Evolutionary conservation across 2,888 invertebrate species (phyloP).

Genomic region (Alentia gelatinosa): DNA sequence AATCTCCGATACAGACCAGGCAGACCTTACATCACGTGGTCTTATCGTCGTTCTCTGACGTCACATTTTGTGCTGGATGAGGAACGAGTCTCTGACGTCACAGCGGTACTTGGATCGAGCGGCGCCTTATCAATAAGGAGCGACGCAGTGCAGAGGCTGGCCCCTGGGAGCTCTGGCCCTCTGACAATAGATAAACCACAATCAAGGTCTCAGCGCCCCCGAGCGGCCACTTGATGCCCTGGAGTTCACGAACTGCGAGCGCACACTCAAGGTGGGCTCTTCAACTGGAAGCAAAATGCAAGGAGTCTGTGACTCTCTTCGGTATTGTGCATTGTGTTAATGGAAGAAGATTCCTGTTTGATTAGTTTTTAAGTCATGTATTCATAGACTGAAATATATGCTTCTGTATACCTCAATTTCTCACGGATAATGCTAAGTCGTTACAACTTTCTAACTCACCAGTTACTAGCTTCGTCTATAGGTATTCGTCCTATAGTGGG

Average conservation of each 20-base stretch:
- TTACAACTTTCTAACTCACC: no score
- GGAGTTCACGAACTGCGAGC: neutral
- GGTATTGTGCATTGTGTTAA: no score
- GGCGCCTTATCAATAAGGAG: neutral
- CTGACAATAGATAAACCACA: conserved; percentile 4
- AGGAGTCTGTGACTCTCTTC: no score
- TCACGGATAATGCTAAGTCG: no score
- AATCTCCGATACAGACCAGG: neutral
- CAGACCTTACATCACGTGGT: neutral
- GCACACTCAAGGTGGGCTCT: neutral
- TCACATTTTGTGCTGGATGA: neutral
- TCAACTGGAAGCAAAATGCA: no score
- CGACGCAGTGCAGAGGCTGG: neutral
- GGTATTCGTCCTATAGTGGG: no score
- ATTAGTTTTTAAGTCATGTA: no score
- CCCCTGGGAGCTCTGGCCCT: neutral
- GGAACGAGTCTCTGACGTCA: neutral
- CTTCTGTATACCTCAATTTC: no score
- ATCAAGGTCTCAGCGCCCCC: neutral
- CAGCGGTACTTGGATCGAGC: neutral
- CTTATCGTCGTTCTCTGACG: neutral
- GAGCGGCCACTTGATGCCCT: neutral
- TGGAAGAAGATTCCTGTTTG: no score
- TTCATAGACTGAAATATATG: no score
- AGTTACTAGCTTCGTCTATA: no score